Base-by-base conservation (phyloP, 2,113 vertebrate genomes). In the Octodon degus region DNA sequence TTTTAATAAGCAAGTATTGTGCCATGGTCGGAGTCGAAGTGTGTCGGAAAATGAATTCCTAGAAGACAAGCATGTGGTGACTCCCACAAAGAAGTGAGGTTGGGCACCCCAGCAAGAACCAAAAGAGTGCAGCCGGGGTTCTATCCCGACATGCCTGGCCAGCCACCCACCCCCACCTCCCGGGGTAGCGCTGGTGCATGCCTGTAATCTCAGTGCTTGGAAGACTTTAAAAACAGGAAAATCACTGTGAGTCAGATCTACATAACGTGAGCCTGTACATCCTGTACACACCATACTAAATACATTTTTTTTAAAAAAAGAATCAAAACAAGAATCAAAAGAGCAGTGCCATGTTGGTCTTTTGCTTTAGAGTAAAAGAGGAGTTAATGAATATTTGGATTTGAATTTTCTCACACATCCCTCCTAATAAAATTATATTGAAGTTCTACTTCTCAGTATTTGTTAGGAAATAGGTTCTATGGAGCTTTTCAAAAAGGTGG, bases 1-100 rank as follows among this genome's bases (percentile, higher is more conserved):
- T 43, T 93, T 97, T 88, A 50, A 77, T 20, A 85, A 58, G 24
- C 58, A 87, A 81, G 19, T n/a, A 92, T 87, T 25, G 6, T 25
- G 0, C 6, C 47, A 40, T 27, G 58, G 7, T 68, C 55, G 93
- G 90, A 88, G 80, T 14, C 7, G 20, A 90, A 17, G 0, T 53
- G 2, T 22, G 5, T 2, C 47, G 81, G 30, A 67, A 77, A 72
- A 55, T 20, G 65, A 32, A 2, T 25, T 84, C 24, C 0, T 55
- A 34, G 9, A 88, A 70, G 55, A 72, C 7, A 17, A 4, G 3
- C 16, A 16, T 24, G 10, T 19, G 32, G 53, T 58, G 40, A 7
- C 3, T 9, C 0, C 22, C 9, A 30, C 22, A 58, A 10, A 1
- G 37, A 16, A 80, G 37, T 90, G 72, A 83, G 34, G 27, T 7